phyloP scores from a whole-genome alignment of 2,113 vertebrate species.

The Chroicocephalus ridibundus region DNA sequence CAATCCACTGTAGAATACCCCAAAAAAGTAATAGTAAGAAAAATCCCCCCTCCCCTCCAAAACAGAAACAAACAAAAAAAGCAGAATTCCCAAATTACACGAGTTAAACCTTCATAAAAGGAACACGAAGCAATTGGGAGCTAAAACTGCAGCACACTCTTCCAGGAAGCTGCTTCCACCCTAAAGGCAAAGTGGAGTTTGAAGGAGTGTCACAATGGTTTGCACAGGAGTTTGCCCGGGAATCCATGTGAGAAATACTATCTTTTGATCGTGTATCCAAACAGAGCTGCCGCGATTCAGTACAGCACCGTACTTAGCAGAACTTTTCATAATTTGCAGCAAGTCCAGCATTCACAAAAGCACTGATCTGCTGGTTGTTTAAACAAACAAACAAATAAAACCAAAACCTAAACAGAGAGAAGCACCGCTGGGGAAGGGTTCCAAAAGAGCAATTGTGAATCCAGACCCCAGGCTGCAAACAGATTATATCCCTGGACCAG shows the following conservation, averaged over 20 bases:
- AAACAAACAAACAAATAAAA: background rate
- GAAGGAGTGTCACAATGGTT: background rate
- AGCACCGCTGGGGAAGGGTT: background rate
- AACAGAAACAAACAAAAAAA: background rate
- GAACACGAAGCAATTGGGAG: background rate
- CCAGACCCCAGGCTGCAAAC: background rate
- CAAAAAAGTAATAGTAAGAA: background rate
- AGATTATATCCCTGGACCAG: background rate
- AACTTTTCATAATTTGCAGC: background rate
- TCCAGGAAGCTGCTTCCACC: background rate
- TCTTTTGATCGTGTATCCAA: background rate
- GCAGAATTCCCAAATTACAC: conserved; percentile 2
- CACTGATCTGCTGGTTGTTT: background rate
- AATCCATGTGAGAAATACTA: background rate
- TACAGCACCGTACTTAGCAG: conserved; percentile 11
- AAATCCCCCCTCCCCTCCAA: background rate
- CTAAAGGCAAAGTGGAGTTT: background rate
- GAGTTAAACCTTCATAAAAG: conserved; percentile 45
- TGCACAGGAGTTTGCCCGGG: background rate
- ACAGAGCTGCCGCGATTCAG: conserved; percentile 20
- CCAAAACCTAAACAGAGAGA: background rate
- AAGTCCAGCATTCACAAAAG: background rate
- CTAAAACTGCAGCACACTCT: background rate
- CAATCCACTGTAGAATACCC: background rate
- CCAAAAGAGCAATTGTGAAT: background rate